These are phyloP conservation scores for Sylvilagus floridanus DNA, from an alignment of 2,797 vertebrate genomes.

Conservation along the genomic window DNA sequence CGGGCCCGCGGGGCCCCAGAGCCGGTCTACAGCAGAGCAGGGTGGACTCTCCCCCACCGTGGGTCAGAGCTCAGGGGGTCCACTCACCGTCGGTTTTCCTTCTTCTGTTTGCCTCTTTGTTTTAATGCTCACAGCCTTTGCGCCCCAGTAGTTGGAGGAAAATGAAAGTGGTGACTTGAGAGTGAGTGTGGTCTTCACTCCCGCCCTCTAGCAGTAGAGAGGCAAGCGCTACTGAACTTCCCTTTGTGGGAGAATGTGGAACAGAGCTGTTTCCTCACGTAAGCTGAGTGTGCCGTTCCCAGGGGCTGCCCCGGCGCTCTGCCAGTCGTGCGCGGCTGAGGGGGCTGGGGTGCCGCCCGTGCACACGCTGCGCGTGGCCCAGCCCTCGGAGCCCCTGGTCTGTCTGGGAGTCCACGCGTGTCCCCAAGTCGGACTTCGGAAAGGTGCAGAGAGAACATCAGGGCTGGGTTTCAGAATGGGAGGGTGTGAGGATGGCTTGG, in stretches of 20 bases:
- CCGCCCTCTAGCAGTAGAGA: slow-evolving; percentile 79
- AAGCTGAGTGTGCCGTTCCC: slow-evolving; percentile 77
- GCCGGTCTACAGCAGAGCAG: not conserved
- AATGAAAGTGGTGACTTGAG: slow-evolving; percentile 56
- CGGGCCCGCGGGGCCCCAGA: not conserved
- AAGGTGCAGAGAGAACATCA: slow-evolving; percentile 53
- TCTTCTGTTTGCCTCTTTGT: not conserved
- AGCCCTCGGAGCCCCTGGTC: not conserved
- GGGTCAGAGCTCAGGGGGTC: not conserved
- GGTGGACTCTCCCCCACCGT: too few relatives aligned
- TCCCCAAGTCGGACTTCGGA: slow-evolving; percentile 55
- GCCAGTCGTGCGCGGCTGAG: slow-evolving; percentile 64
- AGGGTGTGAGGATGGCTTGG: slow-evolving; percentile 27
- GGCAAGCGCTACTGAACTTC: slow-evolving; percentile 80
- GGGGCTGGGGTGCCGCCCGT: slow-evolving; percentile 31
- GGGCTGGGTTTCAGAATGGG: slow-evolving; percentile 66
- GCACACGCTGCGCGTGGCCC: too few relatives aligned
- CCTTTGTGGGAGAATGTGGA: slow-evolving; percentile 80
- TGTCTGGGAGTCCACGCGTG: not conserved
- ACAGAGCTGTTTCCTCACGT: slow-evolving; percentile 80
- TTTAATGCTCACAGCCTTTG: slow-evolving; percentile 38
- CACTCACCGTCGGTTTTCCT: not conserved
- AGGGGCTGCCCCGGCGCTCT: slow-evolving; percentile 65
- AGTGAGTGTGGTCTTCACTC: slow-evolving; percentile 66
- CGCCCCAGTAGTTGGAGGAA: slow-evolving; percentile 51